Conservation (phyloP, 2,797 vertebrate species). For the Acropternis orthonyx region DNA sequence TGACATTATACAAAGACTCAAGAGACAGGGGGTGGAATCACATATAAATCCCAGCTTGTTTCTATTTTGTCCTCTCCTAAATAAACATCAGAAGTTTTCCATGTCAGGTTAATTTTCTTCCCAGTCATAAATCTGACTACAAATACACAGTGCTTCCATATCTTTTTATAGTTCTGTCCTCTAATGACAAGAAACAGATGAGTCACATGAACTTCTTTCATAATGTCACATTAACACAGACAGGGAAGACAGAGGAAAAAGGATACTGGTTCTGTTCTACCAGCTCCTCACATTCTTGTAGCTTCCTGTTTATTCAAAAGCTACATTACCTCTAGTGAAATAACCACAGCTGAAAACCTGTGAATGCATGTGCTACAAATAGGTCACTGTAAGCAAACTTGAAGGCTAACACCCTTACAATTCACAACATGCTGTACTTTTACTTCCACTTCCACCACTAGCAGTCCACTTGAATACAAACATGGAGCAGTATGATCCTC, state of each 20-base stretch:
- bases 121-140: constrained; percentile 30
- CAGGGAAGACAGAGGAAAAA: constrained; percentile 42
- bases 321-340: not conserved
- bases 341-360: not conserved
- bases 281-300: constrained; percentile 33
- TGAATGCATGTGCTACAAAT: not conserved
- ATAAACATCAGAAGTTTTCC: constrained; percentile 39
- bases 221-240: not conserved
- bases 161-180: constrained; percentile 61
- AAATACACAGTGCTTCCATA: not conserved
- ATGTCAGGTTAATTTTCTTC: not conserved
- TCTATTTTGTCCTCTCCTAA: not conserved
- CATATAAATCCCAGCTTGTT: not conserved
- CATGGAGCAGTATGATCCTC: not conserved
- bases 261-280: constrained; percentile 27
- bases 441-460: not conserved
- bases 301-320: constrained; percentile 63
- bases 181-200: constrained; percentile 61
- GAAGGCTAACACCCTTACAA: not conserved
- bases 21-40: not conserved
- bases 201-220: constrained; percentile 53
- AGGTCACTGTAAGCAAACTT: not conserved
- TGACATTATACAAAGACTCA: not conserved
- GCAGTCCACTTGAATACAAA: not conserved
- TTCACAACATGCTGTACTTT: not conserved